phyloP scores from a whole-genome alignment of 2,113 vertebrate genomes.

The Pituophis catenifer region DNA sequence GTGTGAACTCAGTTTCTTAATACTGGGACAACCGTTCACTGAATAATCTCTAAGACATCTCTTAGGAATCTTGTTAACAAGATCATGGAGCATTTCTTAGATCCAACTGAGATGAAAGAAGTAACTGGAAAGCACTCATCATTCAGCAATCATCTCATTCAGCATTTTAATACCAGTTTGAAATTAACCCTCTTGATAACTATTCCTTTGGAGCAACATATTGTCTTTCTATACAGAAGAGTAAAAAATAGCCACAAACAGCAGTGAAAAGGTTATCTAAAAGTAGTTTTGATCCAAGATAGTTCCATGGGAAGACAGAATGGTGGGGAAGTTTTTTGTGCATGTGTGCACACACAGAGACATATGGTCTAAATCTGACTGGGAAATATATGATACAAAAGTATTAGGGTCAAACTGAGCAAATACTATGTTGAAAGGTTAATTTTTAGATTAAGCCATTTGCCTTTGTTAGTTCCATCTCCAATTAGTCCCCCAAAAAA shows the following conservation, averaged over 20 bases:
- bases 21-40: background rate
- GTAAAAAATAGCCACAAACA: constrained; percentile 25
- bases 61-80: background rate
- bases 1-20: background rate
- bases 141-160: background rate
- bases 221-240: accelerated
- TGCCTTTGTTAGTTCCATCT: background rate
- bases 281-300: constrained; percentile 40
- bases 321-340: constrained; percentile 31
- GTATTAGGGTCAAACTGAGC: background rate
- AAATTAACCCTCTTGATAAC: background rate
- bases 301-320: constrained; percentile 41
- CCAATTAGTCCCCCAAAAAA: background rate
- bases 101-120: background rate
- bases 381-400: constrained; percentile 5
- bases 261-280: constrained; percentile 23
- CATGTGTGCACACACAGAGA: background rate
- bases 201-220: background rate
- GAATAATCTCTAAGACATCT: background rate
- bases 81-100: background rate
- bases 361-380: background rate
- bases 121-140: background rate
- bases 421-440: background rate
- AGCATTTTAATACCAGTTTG: background rate
- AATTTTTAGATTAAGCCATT: background rate